Evolutionary conservation across 1,140 invertebrate species (phyloP), one percentile per base, ranked within the genome.

Genomic region (Diploscapter pachys): DNA sequence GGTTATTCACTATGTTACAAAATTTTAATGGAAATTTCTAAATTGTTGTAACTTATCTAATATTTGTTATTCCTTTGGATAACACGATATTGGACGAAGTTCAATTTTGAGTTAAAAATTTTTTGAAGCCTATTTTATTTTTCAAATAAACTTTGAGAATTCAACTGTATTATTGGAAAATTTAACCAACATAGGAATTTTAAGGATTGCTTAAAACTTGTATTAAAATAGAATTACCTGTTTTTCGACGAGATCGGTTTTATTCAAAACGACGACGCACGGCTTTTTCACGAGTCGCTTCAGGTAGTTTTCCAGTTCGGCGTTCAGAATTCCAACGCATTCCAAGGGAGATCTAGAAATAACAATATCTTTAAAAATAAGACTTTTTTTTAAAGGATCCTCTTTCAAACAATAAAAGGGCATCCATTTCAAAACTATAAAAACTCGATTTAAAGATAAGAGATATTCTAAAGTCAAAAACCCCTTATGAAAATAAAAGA

Each of bases 261-360:
- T 83, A 51, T 83, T 83, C 5, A 83, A 57, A 55, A 82, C 65
- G 51, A 85, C 71, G 49, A 83, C 61, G 4, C 72, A 54, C 11
- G 83, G 81, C 70, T 84, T 84, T 49, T 64, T 67, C n/a, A 80
- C 52, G 49, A 84, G 51, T 59, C 71, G 67, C 49, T 54, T 8
- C 71, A 82, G 73, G 54, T 84, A 85, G 5, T 51, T 49, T 69
- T 84, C 82, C 55, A 85, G 71, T 77, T 84, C 82, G 8, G 54
- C 31, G 67, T 82, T 85, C 5, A 84, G 53, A 50, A 84, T 52
- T 5, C 74, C 82, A 31, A 84, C 71, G 31, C 78, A 79, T 76
- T 84, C 83, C 2, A 83, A 48, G 2, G 82, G 79, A 55, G 4
- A 73, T 59, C 83, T 85, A 56, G 31, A 31, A 31, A 31, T 31